Conservation (phyloP, 2,888 invertebrate genomes). For the Melitaea athalia region DNA sequence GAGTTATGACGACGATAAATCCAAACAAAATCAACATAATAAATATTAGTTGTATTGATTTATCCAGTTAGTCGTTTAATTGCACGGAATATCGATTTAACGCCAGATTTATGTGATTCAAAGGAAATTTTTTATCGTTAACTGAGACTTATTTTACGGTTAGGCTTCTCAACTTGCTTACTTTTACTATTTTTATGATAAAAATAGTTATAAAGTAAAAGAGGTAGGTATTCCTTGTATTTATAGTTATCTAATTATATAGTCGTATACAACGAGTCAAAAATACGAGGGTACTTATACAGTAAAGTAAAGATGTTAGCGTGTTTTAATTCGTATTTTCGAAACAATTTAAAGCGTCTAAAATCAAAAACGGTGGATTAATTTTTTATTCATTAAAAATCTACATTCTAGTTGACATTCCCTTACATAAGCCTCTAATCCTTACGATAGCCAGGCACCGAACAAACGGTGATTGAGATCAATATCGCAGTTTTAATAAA, state of each 20-base stretch:
- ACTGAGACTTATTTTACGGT: neutral
- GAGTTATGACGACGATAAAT: conserved; percentile 72
- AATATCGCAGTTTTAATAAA: conserved; percentile 79
- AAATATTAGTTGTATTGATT: conserved; percentile 35
- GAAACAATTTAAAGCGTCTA: neutral
- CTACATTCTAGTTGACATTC: conserved; percentile 11
- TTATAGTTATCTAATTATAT: too few relatives aligned
- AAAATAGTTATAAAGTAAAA: too few relatives aligned
- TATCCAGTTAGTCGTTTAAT: conserved; percentile 25
- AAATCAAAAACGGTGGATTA: neutral
- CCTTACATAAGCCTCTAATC: conserved; percentile 16
- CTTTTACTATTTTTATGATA: too few relatives aligned
- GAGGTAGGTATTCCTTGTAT: too few relatives aligned
- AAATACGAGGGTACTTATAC: too few relatives aligned
- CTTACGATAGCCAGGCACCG: conserved; percentile 37
- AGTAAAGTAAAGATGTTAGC: too few relatives aligned
- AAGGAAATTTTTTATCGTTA: conserved; percentile 2
- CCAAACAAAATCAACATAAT: conserved; percentile 65
- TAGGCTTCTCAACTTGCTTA: too few relatives aligned
- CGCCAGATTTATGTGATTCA: neutral
- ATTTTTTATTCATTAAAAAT: neutral
- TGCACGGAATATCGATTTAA: conserved; percentile 10
- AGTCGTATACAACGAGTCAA: too few relatives aligned
- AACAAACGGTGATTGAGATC: conserved; percentile 67
- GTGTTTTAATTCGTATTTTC: too few relatives aligned